phyloP scores from a whole-genome alignment of 2,113 vertebrate species.

The Formicarius rufipectus region DNA sequence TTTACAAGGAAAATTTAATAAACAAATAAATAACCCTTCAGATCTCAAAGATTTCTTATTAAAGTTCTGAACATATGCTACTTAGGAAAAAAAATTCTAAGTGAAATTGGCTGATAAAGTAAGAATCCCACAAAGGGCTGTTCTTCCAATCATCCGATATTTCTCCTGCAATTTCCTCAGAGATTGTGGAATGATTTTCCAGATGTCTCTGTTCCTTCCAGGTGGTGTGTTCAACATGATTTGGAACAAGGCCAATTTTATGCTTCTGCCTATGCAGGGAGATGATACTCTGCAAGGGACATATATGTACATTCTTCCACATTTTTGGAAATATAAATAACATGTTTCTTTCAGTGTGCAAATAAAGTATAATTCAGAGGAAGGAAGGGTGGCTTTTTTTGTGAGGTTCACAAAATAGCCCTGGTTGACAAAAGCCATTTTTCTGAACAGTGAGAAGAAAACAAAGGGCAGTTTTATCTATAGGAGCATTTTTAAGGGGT shows the following conservation, averaged over 20 bases:
- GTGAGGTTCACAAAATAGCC: background rate
- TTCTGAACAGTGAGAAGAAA: background rate
- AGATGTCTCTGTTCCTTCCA: constrained; percentile 72
- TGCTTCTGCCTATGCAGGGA: background rate
- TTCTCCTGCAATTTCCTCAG: constrained; percentile 72
- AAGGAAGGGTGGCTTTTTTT: background rate
- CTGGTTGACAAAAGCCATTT: background rate
- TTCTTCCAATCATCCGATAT: constrained; percentile 70
- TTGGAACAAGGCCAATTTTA: constrained; percentile 63
- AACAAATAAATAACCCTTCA: constrained; percentile 53
- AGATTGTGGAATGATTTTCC: constrained; percentile 71
- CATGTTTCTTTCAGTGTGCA: background rate
- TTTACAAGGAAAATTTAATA: constrained; percentile 23
- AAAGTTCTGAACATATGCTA: constrained; percentile 71
- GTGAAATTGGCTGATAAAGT: constrained; percentile 68
- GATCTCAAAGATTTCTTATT: constrained; percentile 59
- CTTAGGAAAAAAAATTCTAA: constrained; percentile 46
- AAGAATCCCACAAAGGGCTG: constrained; percentile 60
- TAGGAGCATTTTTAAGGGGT: background rate
- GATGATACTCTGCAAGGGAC: background rate
- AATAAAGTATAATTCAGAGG: background rate
- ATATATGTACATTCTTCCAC: background rate
- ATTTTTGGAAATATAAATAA: background rate
- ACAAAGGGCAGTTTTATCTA: background rate
- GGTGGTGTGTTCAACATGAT: constrained; percentile 67